These are phyloP conservation scores for Plagiodera versicolora DNA, from an alignment of 2,888 invertebrate species.

Conservation along the genomic window DNA sequence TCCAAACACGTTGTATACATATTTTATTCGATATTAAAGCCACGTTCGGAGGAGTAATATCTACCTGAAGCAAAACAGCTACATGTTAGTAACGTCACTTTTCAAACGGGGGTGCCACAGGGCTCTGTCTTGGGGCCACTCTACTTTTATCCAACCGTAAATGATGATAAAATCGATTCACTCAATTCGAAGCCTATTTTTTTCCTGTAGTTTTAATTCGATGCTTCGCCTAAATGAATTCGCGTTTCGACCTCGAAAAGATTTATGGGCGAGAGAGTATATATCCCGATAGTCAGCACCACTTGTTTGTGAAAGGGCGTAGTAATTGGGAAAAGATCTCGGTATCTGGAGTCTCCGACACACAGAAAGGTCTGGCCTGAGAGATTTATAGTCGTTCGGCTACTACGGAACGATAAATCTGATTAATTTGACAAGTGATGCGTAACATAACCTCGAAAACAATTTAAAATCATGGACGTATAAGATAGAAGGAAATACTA, in stretches of 20 bases:
- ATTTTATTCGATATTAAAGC: too few species aligned
- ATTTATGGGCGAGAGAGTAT: not conserved
- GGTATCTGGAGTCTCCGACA: not conserved
- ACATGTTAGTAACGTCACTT: too few species aligned
- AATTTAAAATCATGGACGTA: too few species aligned
- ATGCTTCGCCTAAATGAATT: not conserved
- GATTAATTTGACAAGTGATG: not conserved
- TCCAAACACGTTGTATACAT: too few species aligned
- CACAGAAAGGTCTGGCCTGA: not conserved
- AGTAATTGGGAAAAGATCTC: slow-evolving; percentile 1
- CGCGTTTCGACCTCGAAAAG: not conserved
- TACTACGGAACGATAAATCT: not conserved
- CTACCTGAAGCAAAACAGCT: too few species aligned
- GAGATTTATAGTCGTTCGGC: not conserved
- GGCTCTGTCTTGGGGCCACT: too few species aligned
- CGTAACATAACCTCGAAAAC: too few species aligned
- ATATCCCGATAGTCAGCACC: not conserved
- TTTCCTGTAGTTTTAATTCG: not conserved
- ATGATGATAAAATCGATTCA: too few species aligned
- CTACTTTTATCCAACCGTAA: too few species aligned
- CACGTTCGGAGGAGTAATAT: too few species aligned
- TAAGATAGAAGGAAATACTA: too few species aligned
- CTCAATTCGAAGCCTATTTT: not conserved
- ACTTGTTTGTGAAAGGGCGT: not conserved
- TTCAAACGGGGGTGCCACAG: too few species aligned